Evolutionary conservation across 1,140 invertebrate genomes (phyloP).

Genomic region (Forficula auricularia): DNA sequence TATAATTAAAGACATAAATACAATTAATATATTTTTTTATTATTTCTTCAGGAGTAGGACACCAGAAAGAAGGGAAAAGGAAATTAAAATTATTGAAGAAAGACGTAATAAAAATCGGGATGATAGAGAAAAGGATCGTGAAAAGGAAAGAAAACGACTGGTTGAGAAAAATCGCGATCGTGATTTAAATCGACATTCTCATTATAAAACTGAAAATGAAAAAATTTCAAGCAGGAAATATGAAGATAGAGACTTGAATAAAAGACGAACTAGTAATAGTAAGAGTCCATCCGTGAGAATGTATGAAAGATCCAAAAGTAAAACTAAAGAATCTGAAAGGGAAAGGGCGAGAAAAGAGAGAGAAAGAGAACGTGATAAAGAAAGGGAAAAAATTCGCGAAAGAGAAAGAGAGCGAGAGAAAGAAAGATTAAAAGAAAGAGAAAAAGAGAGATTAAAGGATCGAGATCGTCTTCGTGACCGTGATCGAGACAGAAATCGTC

Average conservation of each 20-base stretch:
- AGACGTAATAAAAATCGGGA: constrained; percentile 6
- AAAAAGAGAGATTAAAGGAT: constrained; percentile 16
- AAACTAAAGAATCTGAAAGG: constrained; percentile 15
- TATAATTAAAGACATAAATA: too few relatives aligned
- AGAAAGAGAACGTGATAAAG: constrained; percentile 27
- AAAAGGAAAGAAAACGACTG: neutral
- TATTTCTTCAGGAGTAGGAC: constrained; percentile 15
- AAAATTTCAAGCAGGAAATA: too few relatives aligned
- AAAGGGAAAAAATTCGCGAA: constrained; percentile 25
- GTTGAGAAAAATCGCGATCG: too few relatives aligned
- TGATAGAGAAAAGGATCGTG: constrained; percentile 1
- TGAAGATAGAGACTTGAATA: too few relatives aligned
- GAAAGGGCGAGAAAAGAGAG: constrained; percentile 22
- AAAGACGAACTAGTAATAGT: too few relatives aligned
- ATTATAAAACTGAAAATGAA: too few relatives aligned
- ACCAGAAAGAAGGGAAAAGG: constrained; percentile 11
- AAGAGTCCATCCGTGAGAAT: neutral
- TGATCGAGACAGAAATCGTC: constrained; percentile 26
- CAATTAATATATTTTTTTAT: too few relatives aligned
- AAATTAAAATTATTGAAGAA: neutral
- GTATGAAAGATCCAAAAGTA: neutral
- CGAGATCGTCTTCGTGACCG: constrained; percentile 21
- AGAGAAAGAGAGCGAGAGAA: constrained; percentile 23
- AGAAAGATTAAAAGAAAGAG: constrained; percentile 19
- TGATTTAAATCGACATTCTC: too few relatives aligned